phyloP scores from a whole-genome alignment of 2,888 invertebrate genomes.

The Cryptosula pallasiana region DNA sequence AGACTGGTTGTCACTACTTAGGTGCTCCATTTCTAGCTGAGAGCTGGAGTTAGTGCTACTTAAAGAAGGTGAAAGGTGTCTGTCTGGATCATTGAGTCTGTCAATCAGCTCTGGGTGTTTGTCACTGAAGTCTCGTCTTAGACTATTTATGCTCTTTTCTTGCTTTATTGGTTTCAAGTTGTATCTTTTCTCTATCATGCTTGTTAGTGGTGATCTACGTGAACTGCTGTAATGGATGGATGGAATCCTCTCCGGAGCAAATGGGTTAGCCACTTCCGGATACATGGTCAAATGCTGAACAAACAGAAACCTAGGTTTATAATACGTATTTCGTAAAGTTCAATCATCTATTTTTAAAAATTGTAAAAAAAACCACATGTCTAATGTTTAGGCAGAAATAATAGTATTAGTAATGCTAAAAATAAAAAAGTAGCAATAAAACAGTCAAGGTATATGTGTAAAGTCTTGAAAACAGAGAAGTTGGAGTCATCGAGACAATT shows the following conservation, averaged over 20 bases:
- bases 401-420: too few relatives aligned
- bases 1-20: background rate
- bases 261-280: background rate
- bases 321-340: too few relatives aligned
- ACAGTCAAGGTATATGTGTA: too few relatives aligned
- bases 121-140: background rate
- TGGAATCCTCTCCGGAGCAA: background rate
- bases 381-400: too few relatives aligned
- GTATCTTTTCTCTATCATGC: background rate
- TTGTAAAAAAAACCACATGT: too few relatives aligned
- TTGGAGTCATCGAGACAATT: too few relatives aligned
- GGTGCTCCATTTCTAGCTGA: background rate
- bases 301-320: too few relatives aligned
- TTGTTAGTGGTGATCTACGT: background rate
- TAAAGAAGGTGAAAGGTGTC: background rate
- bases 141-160: background rate
- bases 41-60: background rate
- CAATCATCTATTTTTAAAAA: too few relatives aligned
- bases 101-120: constrained; percentile 10
- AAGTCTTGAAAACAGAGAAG: too few relatives aligned
- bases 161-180: background rate
- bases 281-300: too few relatives aligned
- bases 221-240: background rate
- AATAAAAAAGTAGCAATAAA: too few relatives aligned
- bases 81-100: background rate